Evolutionary conservation across 2,113 vertebrate species (phyloP), one percentile per base, ranked within the genome.

Genomic region (Pipra filicauda): DNA sequence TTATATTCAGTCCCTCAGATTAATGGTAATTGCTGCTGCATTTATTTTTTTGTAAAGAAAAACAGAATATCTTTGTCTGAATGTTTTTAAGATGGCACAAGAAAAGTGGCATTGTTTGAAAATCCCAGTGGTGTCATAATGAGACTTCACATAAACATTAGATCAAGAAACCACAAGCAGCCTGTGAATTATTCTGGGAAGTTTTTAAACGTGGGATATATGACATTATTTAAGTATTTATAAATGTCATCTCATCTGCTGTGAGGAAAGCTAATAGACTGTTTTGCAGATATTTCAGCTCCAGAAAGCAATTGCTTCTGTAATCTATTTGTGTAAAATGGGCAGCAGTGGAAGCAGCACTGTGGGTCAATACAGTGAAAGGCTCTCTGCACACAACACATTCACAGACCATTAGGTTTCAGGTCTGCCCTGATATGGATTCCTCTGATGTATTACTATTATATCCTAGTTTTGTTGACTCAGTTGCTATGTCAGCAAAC

Each of bases 401-500:
- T 98, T 98, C 97, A 97, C 97, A 97, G 97, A 97, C 98, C 98
- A 98, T 98, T 98, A 98, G 97, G 97, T 97, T 98, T 98, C 97
- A 97, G 98, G 98, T 98, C 97, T 98, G 96, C 97, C 96, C 96
- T 92, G 98, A 97, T 98, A 98, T 94, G 94, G 97, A 97, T 98
- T 98, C 97, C 97, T 98, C 98, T 99, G 98, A 99, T 98, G 98
- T 98, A 98, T 98, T 98, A 95, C 97, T 97, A 97, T 98, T 97
- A 98, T 97, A 97, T 97, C 96, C 97, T 98, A 98, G 98, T 99
- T 99, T 99, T 98, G 98, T 99, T 99, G 98, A 99, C 98, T 99
- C 98, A 99, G 98, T 98, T 98, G 98, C 98, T 98, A 96, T 98
- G 98, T 99, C 99, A 99, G 99, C 99, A 98, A 97, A 99, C 98